Base-by-base conservation (phyloP, 2,888 invertebrate genomes). In the Xestia c-nigrum region DNA sequence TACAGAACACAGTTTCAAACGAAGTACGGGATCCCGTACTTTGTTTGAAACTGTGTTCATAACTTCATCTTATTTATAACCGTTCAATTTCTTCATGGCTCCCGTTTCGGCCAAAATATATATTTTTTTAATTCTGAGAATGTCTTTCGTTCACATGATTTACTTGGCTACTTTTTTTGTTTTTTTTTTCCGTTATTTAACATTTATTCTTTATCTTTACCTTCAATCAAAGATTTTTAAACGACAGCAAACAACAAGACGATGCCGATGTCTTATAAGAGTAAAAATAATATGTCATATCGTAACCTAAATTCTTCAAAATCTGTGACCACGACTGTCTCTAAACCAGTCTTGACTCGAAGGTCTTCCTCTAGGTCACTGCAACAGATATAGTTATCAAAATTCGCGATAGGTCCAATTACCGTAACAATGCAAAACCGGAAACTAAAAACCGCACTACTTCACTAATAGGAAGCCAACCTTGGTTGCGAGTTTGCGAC, bases 401-500 rank as follows among this genome's bases (percentile, higher is more conserved):
- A 74, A 50, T 72, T 67, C 10, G 43, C 61, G 47, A 70, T 46
- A 70, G 66, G 16, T 73, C 72, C 76, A 82, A 76, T 80, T 87
- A 85, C 77, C 72, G 80, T 83, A 81, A 83, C 80, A 84, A 75
- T 79, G 65, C 68, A 72, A 80, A 83, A 82, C 85, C 85, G 85
- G 87, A 78, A 85, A 85, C 80, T 81, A 86, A 86, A 85, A 88
- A 85, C 85, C 67, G 80, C 85, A 81, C 78, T 67, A 74, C 65
- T 78, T 65, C 68, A 78, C 78, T 81, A 88, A 84, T 88, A 91
- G 90, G 90, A 90, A 91, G 87, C 83, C 46, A 64, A 86, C 92
- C 92, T 92, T 89, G 89, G 72, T 76, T 76, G 74, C 88, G 88
- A 90, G 89, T 72, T 76, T 76, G 74, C 88, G 88, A 90, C 91